Conservation (phyloP, 1,140 invertebrate genomes). For the Drosophila arizonae region DNA sequence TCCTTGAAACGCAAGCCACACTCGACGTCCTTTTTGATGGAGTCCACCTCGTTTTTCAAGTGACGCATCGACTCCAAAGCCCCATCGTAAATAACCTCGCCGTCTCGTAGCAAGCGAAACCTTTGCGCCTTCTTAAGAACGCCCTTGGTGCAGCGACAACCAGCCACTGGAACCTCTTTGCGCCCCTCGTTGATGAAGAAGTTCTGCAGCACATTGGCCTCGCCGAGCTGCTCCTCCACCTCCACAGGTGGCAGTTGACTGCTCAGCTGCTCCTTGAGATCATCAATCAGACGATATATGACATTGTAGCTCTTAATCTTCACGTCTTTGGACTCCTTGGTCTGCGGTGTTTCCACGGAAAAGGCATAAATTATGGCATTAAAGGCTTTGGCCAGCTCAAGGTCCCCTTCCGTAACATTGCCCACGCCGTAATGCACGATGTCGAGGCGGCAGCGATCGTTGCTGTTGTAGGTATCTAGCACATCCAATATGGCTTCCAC, state of each 20-base stretch:
- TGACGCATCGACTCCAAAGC: conserved; percentile 92
- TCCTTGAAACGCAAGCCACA: conserved; percentile 93
- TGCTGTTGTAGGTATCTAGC: conserved; percentile 92
- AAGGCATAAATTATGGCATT: conserved; percentile 94
- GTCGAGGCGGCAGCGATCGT: conserved; percentile 90
- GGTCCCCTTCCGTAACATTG: conserved; percentile 90
- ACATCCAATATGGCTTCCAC: conserved; percentile 97
- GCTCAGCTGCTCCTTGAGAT: conserved; percentile 92
- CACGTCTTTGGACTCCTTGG: conserved; percentile 83
- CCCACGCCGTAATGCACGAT: conserved; percentile 96
- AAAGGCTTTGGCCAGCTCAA: conserved; percentile 94
- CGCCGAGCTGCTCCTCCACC: conserved; percentile 91
- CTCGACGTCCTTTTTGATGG: conserved; percentile 92
- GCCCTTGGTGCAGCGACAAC: conserved; percentile 93
- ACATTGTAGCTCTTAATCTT: conserved; percentile 90
- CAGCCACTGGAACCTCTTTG: conserved; percentile 93
- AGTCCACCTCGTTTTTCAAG: conserved; percentile 93
- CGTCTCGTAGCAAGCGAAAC: conserved; percentile 89
- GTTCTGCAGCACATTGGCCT: conserved; percentile 93
- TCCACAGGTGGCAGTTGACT: conserved; percentile 87
- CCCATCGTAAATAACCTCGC: conserved; percentile 89
- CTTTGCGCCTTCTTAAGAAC: conserved; percentile 87
- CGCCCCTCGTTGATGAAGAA: conserved; percentile 92
- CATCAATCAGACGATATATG: conserved; percentile 96
- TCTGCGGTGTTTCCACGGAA: conserved; percentile 86